Evolutionary conservation across 2,113 vertebrate genomes (phyloP).

Genomic region (Galbula dea): DNA sequence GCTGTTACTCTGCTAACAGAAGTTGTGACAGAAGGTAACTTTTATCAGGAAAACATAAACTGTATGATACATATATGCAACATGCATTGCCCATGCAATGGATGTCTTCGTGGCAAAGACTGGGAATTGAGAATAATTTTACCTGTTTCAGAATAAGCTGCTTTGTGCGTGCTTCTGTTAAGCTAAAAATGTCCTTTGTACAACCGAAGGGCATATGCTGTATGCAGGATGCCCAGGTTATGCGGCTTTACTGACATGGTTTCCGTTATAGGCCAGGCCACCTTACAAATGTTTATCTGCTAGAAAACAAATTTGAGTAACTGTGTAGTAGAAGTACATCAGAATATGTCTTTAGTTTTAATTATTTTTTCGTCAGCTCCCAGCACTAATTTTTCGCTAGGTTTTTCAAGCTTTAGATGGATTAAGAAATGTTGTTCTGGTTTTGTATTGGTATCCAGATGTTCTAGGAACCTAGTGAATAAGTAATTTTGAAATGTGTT

Average conservation of each 20-base stretch:
- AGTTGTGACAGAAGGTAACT: neutral
- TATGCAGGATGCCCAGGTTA: slow-evolving; percentile 29
- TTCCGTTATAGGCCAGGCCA: slow-evolving; percentile 52
- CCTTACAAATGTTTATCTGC: slow-evolving; percentile 34
- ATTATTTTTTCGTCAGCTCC: neutral
- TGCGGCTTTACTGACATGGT: slow-evolving; percentile 43
- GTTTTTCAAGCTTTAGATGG: neutral
- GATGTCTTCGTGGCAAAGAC: slow-evolving; percentile 37
- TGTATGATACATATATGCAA: slow-evolving; percentile 10
- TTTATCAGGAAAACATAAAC: neutral
- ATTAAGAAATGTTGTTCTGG: neutral
- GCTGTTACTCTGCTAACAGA: neutral
- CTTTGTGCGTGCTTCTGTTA: slow-evolving; percentile 34
- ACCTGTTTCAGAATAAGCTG: slow-evolving; percentile 36
- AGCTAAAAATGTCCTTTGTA: slow-evolving; percentile 37
- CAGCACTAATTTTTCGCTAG: neutral
- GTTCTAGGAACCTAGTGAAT: neutral
- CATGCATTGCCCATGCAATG: neutral
- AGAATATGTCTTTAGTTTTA: neutral
- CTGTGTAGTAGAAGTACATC: neutral
- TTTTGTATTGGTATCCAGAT: neutral
- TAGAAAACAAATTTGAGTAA: slow-evolving; percentile 40
- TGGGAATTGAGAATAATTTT: slow-evolving; percentile 27
- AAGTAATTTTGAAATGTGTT: neutral
- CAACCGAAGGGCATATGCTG: slow-evolving; percentile 16